A percentile compares a stretch with the other conserved stretches of the same genome.
Conservation (phyloP, 2,797 vertebrate genomes). For the Botia kubotai region DNA sequence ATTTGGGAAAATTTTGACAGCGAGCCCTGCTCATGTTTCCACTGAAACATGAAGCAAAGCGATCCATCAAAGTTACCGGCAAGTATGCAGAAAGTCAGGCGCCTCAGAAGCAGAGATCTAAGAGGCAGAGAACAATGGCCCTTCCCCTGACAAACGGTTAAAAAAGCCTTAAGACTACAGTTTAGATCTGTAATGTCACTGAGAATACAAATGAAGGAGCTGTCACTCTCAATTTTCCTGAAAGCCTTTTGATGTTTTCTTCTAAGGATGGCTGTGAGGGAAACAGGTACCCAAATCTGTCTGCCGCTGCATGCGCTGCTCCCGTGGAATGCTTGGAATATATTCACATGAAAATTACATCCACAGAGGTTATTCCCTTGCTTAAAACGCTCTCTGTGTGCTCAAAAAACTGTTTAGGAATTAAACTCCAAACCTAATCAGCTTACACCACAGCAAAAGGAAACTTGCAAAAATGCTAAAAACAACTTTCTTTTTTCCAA, state of each 20-base stretch:
- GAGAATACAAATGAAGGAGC: conserved; percentile 78
- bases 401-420: conserved; percentile 36
- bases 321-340: conserved; percentile 49
- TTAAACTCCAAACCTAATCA: conserved; percentile 45
- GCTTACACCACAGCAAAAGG: conserved; percentile 14
- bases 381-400: conserved; percentile 30
- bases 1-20: conserved; percentile 58
- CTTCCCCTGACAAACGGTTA: conserved; percentile 79
- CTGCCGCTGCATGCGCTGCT: conserved; percentile 43
- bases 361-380: conserved; percentile 46
- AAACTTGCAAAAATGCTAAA: conserved; percentile 28
- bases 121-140: conserved; percentile 76
- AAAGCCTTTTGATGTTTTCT: conserved; percentile 74
- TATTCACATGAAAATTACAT: conserved; percentile 40
- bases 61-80: conserved; percentile 67
- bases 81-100: conserved; percentile 73
- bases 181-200: conserved; percentile 75
- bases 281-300: conserved; percentile 56
- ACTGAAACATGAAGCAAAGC: conserved; percentile 59
- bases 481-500: conserved; percentile 22
- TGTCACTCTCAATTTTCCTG: conserved; percentile 74
- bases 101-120: conserved; percentile 77
- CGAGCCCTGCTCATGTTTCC: conserved; percentile 56
- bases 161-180: conserved; percentile 75
- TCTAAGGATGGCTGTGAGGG: conserved; percentile 64